Evolutionary conservation across 2,113 vertebrate genomes (phyloP).

Genomic region (Amblyopsis rosae): DNA sequence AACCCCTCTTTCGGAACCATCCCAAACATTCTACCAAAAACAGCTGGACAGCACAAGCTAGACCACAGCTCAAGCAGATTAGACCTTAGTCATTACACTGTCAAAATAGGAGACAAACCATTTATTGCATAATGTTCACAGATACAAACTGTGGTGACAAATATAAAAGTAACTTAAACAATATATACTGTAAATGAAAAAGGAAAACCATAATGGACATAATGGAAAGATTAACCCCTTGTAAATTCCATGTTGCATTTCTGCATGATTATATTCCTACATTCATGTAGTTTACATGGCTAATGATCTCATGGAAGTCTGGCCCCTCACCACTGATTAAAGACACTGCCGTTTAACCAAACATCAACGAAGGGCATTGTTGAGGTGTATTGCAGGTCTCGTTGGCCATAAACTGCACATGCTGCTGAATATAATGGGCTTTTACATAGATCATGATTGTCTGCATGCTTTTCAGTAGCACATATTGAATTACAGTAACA

Average conservation of each 20-base stretch:
- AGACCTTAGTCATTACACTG: slow-evolving; percentile 53
- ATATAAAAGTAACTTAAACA: slow-evolving; percentile 43
- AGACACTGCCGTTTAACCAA: slow-evolving; percentile 61
- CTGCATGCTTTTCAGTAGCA: slow-evolving; percentile 8
- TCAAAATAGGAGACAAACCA: slow-evolving; percentile 56
- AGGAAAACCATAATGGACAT: slow-evolving; percentile 22
- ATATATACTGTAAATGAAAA: slow-evolving; percentile 11
- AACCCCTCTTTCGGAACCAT: slow-evolving; percentile 43
- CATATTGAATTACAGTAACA: slow-evolving; percentile 1
- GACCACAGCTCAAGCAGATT: slow-evolving; percentile 43
- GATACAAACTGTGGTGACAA: slow-evolving; percentile 42
- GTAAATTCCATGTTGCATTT: slow-evolving; percentile 4
- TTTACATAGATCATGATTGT: slow-evolving; percentile 31
- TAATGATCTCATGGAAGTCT: slow-evolving; percentile 51
- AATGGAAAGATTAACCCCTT: slow-evolving; percentile 19
- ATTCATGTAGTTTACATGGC: slow-evolving; percentile 41
- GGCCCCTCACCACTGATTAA: slow-evolving; percentile 64
- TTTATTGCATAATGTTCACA: slow-evolving; percentile 47
- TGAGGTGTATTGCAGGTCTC: slow-evolving; percentile 34
- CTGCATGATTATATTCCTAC: background rate
- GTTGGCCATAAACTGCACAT: slow-evolving; percentile 53
- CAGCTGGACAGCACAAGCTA: slow-evolving; percentile 44
- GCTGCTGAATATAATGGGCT: slow-evolving; percentile 36
- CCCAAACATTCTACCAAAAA: slow-evolving; percentile 60
- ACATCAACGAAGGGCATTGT: slow-evolving; percentile 38